Evolutionary conservation across 2,888 invertebrate genomes (phyloP).

Genomic region (Catocala fraxini): DNA sequence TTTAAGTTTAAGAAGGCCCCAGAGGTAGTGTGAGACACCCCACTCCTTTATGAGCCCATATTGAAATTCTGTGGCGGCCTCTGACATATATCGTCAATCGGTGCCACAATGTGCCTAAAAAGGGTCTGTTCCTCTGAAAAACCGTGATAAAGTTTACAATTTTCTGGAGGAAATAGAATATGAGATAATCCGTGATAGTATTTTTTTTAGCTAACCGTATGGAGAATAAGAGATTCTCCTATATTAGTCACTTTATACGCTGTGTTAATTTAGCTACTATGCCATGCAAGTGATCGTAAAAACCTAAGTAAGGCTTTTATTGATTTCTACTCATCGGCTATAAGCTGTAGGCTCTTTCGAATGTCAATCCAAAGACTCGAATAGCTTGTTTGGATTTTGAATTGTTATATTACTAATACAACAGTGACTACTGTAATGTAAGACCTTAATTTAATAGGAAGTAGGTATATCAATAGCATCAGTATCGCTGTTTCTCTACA

Average conservation of each 20-base stretch:
- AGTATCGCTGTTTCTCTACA: too few relatives aligned
- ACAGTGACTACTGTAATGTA: too few relatives aligned
- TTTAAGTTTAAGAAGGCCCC: constrained; percentile 57
- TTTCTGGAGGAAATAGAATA: not conserved
- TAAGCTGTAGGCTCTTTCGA: not conserved
- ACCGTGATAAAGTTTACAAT: constrained; percentile 7
- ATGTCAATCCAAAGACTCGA: not conserved
- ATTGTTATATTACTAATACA: too few relatives aligned
- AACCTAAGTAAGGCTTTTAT: too few relatives aligned
- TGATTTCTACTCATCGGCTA: too few relatives aligned
- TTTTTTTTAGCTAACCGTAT: not conserved
- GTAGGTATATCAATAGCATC: too few relatives aligned
- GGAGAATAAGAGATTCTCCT: too few relatives aligned
- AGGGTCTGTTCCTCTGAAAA: constrained; percentile 9
- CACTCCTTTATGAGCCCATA: constrained; percentile 57
- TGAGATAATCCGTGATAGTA: not conserved
- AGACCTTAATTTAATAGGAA: too few relatives aligned
- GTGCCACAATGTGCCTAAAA: constrained; percentile 17
- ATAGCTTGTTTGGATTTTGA: too few relatives aligned
- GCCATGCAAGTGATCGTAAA: too few relatives aligned
- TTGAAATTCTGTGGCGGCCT: constrained; percentile 65
- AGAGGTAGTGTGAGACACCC: constrained; percentile 51
- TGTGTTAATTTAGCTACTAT: too few relatives aligned
- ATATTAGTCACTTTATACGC: too few relatives aligned
- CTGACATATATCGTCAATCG: constrained; percentile 43